A percentile compares a stretch with the other conserved stretches of the same genome.
These are phyloP conservation scores for Lithophane ornitopus DNA, from an alignment of 2,888 invertebrate genomes.

Conservation along the genomic window DNA sequence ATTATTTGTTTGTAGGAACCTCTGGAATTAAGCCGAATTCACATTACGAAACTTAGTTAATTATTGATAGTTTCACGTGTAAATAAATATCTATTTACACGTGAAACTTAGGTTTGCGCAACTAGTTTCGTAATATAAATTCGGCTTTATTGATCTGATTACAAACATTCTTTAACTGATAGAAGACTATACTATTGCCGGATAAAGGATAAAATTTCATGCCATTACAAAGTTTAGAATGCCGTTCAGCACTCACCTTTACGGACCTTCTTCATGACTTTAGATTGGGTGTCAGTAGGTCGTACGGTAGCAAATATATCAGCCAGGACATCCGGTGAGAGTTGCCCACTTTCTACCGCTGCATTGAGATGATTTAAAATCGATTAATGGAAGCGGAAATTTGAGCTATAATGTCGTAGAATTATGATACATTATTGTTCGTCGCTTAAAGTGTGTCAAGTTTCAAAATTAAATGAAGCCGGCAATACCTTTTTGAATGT, in stretches of 20 bases:
- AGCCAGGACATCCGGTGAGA: constrained; percentile 40
- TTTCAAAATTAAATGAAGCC: background rate
- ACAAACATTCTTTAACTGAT: too few species aligned
- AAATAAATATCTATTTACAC: too few species aligned
- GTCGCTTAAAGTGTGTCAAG: background rate
- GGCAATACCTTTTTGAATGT: constrained; percentile 33
- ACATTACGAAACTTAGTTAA: too few species aligned
- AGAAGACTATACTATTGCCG: background rate
- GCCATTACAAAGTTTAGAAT: background rate
- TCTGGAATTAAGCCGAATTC: too few species aligned
- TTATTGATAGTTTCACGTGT: too few species aligned
- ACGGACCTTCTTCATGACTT: constrained; percentile 45
- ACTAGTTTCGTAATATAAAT: too few species aligned
- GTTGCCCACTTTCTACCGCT: constrained; percentile 29
- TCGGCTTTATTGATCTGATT: too few species aligned
- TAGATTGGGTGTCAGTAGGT: constrained; percentile 39
- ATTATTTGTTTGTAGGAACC: too few species aligned
- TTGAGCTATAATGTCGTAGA: background rate
- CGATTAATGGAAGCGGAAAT: background rate
- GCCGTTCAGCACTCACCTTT: constrained; percentile 27
- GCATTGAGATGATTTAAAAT: background rate
- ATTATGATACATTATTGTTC: background rate
- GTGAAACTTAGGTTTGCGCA: too few species aligned
- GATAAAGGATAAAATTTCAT: background rate
- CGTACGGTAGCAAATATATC: constrained; percentile 31